Conservation (phyloP, 2,888 invertebrate species). For the Scaptodrosophila latifasciaeformis region DNA sequence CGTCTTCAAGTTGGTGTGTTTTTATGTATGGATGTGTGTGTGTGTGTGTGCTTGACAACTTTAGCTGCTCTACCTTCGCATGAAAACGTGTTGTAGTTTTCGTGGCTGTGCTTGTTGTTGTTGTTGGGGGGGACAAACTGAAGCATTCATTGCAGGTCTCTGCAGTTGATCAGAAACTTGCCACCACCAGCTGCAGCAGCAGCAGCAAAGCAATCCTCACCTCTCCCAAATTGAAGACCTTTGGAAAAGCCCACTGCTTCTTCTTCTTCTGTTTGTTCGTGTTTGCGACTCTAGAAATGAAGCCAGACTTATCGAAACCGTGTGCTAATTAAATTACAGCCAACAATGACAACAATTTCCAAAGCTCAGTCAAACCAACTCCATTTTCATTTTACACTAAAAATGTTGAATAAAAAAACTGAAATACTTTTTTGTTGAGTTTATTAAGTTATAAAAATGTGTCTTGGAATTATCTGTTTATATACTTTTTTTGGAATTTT, state of each 20-base stretch:
- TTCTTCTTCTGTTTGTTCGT: not conserved
- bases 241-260: no score
- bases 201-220: conserved; percentile 16
- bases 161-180: conserved; percentile 9
- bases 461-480: not conserved
- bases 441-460: no score
- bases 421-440: no score
- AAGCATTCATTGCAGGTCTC: conserved; percentile 13
- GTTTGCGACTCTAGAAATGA: conserved; percentile 1
- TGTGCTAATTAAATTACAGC: conserved; percentile 42
- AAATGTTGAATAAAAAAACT: no score
- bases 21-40: no score
- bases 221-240: conserved; percentile 21
- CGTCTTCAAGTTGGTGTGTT: no score
- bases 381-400: not conserved
- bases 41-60: conserved; percentile 3
- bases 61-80: conserved; percentile 14
- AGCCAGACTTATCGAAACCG: not conserved
- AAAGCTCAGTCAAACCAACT: conserved; percentile 4
- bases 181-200: conserved; percentile 7
- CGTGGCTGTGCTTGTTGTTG: conserved; percentile 12
- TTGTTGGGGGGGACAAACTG: no score
- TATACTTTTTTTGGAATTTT: conserved; percentile 3
- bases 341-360: conserved; percentile 4
- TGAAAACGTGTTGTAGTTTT: conserved; percentile 38